phyloP scores from a whole-genome alignment of 2,888 invertebrate species.

The Euproctis similis region DNA sequence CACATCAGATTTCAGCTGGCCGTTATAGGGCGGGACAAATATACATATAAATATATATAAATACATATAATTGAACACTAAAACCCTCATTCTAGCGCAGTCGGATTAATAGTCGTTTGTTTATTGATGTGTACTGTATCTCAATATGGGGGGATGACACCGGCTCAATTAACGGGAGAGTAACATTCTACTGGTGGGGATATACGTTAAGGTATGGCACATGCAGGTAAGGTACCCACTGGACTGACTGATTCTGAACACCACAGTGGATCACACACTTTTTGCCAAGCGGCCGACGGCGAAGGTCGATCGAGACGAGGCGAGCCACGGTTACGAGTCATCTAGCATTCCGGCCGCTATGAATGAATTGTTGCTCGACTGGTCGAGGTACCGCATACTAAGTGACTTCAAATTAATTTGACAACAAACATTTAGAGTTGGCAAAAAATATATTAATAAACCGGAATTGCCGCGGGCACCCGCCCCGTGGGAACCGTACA shows the following conservation, averaged over 20 bases:
- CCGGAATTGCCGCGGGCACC: constrained; percentile 60
- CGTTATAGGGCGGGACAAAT: too few relatives aligned
- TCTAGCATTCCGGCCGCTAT: constrained; percentile 72
- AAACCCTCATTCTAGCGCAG: too few relatives aligned
- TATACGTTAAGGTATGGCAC: constrained; percentile 24
- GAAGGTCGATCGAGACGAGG: constrained; percentile 65
- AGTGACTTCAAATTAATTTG: constrained; percentile 71
- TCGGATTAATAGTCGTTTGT: too few relatives aligned
- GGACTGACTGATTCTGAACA: constrained; percentile 48
- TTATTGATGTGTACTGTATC: too few relatives aligned
- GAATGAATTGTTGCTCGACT: constrained; percentile 72
- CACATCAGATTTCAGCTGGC: too few relatives aligned
- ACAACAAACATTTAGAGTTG: constrained; percentile 70
- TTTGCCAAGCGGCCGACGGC: constrained; percentile 36
- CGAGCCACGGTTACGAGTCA: too few relatives aligned
- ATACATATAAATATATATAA: too few relatives aligned
- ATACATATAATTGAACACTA: too few relatives aligned
- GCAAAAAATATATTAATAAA: too few relatives aligned
- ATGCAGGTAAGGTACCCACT: constrained; percentile 36
- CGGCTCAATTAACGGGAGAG: constrained; percentile 32
- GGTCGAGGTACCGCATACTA: constrained; percentile 63
- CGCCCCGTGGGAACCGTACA: constrained; percentile 64
- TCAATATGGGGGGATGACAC: too few relatives aligned
- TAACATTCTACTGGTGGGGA: constrained; percentile 32
- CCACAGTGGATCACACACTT: constrained; percentile 46